phyloP scores from a whole-genome alignment of 1,140 invertebrate genomes.

The Heliothis virescens region DNA sequence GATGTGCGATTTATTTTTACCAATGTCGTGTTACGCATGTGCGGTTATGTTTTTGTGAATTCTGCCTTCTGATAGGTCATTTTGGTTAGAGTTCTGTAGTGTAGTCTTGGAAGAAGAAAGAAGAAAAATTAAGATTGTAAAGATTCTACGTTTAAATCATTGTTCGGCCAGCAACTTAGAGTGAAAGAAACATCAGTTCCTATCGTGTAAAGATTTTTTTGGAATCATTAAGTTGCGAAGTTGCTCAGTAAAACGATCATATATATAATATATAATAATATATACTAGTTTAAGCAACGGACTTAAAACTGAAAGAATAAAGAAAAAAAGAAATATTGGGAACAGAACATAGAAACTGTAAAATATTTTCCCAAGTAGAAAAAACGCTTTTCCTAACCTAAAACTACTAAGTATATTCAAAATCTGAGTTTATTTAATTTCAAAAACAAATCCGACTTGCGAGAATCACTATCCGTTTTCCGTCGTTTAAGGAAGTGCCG shows the following conservation, averaged over 20 bases:
- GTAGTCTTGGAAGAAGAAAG: neutral
- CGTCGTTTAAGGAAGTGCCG: neutral
- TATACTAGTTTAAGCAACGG: too few relatives aligned
- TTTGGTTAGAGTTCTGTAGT: neutral
- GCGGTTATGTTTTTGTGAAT: neutral
- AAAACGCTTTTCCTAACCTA: too few relatives aligned
- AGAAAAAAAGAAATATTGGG: too few relatives aligned
- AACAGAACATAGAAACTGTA: too few relatives aligned
- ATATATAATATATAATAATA: too few relatives aligned
- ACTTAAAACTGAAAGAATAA: too few relatives aligned
- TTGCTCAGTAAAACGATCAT: too few relatives aligned
- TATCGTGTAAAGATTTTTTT: too few relatives aligned
- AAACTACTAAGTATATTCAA: too few relatives aligned
- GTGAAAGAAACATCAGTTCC: too few relatives aligned
- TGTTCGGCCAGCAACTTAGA: neutral
- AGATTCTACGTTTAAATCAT: neutral
- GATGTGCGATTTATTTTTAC: constrained; percentile 57
- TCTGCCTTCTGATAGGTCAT: neutral
- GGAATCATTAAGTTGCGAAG: too few relatives aligned
- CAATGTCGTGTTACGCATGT: constrained; percentile 41
- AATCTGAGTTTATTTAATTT: neutral
- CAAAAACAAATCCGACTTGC: neutral
- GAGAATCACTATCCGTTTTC: neutral
- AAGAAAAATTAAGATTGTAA: neutral
- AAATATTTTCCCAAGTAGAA: too few relatives aligned